Evolutionary conservation across 2,888 invertebrate species (phyloP).

Genomic region (Saturnia japonica): DNA sequence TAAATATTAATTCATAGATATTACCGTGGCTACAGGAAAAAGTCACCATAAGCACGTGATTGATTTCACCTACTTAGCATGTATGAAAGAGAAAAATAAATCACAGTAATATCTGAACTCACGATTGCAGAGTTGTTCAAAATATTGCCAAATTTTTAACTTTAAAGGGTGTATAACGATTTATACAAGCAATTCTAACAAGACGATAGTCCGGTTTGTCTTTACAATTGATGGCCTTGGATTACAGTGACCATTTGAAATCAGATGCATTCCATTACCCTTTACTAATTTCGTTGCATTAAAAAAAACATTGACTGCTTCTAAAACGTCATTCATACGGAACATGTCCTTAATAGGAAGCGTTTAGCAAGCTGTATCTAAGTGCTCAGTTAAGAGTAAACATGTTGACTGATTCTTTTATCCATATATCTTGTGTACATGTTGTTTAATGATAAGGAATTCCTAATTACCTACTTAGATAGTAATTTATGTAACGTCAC

Average conservation of each 20-base stretch:
- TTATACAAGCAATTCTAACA: too few relatives aligned
- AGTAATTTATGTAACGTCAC: constrained; percentile 13
- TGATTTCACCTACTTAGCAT: too few relatives aligned
- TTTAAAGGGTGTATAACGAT: too few relatives aligned
- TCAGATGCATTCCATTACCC: neutral
- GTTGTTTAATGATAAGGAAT: constrained; percentile 20
- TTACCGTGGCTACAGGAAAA: too few relatives aligned
- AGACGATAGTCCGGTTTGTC: too few relatives aligned
- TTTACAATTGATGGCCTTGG: neutral
- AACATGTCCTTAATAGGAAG: constrained; percentile 4
- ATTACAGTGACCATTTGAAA: neutral
- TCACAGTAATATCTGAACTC: too few relatives aligned
- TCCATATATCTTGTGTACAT: constrained; percentile 11
- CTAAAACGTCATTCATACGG: neutral
- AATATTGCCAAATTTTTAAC: too few relatives aligned
- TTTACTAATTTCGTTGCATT: neutral
- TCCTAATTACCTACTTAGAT: constrained; percentile 27
- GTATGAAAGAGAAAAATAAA: too few relatives aligned
- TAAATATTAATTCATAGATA: too few relatives aligned
- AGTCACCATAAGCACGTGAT: too few relatives aligned
- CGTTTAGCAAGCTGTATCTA: neutral
- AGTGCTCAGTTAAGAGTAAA: constrained; percentile 7
- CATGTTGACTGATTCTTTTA: constrained; percentile 13
- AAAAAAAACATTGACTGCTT: neutral
- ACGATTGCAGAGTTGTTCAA: too few relatives aligned